These are phyloP conservation scores for Sclerodermus sp. DNA, from an alignment of 2,888 invertebrate genomes.

Conservation along the genomic window DNA sequence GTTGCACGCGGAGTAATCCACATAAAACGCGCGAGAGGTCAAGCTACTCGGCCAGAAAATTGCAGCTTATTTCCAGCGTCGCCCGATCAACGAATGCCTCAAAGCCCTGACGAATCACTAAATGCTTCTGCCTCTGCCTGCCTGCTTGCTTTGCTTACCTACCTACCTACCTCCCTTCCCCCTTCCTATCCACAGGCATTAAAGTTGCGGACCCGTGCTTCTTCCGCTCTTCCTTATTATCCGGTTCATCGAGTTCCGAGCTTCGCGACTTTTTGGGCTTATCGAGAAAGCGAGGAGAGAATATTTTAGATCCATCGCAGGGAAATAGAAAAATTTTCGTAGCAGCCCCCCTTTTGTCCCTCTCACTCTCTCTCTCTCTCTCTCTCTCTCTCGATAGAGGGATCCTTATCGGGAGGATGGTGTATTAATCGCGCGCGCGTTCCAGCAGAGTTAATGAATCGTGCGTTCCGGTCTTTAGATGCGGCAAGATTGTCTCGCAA, in stretches of 20 bases:
- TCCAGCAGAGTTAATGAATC: conserved; percentile 47
- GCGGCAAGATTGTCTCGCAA: conserved; percentile 36
- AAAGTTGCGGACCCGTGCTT: too few species aligned
- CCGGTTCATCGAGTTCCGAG: too few species aligned
- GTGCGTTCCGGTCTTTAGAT: conserved; percentile 54
- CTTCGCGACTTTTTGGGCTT: too few species aligned
- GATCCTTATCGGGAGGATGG: too few species aligned
- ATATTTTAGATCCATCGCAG: too few species aligned
- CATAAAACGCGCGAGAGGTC: conserved; percentile 25
- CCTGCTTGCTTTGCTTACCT: conserved; percentile 5
- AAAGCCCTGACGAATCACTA: conserved; percentile 39
- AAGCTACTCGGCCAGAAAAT: conserved; percentile 45
- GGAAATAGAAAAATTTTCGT: too few species aligned
- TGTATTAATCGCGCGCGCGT: too few species aligned
- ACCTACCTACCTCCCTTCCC: conserved; percentile 2
- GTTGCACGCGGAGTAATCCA: background rate
- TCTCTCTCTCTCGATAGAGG: too few species aligned
- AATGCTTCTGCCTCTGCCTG: conserved; percentile 21
- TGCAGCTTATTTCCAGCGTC: conserved; percentile 43
- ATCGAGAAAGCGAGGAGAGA: too few species aligned
- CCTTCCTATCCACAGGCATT: background rate
- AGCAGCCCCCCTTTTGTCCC: too few species aligned
- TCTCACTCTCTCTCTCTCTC: too few species aligned
- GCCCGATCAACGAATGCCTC: conserved; percentile 27
- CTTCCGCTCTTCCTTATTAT: too few species aligned